Conservation (phyloP, 2,797 vertebrate genomes). For the Tauraco hartlaubi region DNA sequence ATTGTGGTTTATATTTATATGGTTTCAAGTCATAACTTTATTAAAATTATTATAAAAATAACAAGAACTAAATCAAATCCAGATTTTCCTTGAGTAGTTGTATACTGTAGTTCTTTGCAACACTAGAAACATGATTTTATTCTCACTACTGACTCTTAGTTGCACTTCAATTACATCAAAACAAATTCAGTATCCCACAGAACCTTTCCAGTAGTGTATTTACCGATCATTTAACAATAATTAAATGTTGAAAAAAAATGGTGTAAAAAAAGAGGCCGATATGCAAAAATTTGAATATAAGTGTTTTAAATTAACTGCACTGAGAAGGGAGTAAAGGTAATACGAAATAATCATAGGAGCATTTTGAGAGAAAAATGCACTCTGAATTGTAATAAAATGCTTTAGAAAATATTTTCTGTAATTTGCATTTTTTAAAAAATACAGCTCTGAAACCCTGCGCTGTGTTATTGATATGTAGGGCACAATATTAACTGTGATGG, state of each 20-base stretch:
- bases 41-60: neutral
- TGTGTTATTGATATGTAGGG: neutral
- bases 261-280: neutral
- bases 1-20: neutral
- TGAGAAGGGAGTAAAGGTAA: neutral
- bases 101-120: neutral
- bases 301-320: neutral
- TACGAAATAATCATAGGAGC: neutral
- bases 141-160: neutral
- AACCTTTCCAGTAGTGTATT: neutral
- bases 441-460: neutral
- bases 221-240: neutral
- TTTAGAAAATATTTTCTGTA: neutral
- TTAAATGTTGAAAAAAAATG: neutral
- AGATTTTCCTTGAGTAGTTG: neutral
- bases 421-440: neutral
- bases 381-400: conserved; percentile 8
- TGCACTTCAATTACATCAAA: neutral
- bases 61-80: neutral
- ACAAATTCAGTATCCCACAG: neutral
- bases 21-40: neutral
- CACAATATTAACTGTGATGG: neutral
- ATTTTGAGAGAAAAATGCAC: neutral
- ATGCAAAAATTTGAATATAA: neutral
- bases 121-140: neutral